phyloP scores from a whole-genome alignment of 2,113 vertebrate species.

The Hydrolagus affinis region DNA sequence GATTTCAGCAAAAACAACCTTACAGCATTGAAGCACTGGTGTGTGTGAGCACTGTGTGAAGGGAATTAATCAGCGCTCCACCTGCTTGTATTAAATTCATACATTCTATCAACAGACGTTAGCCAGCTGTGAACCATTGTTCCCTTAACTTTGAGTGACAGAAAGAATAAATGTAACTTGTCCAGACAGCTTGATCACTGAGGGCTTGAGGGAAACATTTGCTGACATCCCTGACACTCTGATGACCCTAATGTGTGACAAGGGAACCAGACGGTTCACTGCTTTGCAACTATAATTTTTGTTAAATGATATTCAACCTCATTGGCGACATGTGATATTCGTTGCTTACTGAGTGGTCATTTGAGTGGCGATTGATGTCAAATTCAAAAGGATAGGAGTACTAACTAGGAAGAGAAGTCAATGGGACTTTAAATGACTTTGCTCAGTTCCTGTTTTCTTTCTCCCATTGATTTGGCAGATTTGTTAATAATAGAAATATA shows the following conservation, averaged over 20 bases:
- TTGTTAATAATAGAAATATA: constrained; percentile 14
- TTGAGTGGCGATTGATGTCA: not conserved
- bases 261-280: not conserved
- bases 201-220: not conserved
- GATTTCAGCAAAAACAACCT: not conserved
- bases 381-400: not conserved
- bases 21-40: not conserved
- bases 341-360: not conserved
- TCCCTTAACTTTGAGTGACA: not conserved
- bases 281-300: constrained; percentile 16
- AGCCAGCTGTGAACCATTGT: not conserved
- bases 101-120: constrained; percentile 4
- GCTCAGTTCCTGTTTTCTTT: not conserved
- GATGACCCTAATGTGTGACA: not conserved
- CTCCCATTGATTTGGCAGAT: not conserved
- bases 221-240: not conserved
- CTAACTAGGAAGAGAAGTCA: not conserved
- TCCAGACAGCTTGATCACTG: not conserved
- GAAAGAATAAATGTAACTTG: not conserved
- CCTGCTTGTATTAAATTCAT: not conserved
- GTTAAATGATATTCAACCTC: constrained; percentile 18
- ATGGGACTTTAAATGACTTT: not conserved
- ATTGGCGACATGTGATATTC: not conserved
- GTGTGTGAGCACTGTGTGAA: not conserved
- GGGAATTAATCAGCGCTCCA: not conserved